Base-by-base conservation (phyloP, 2,113 vertebrate species). In the Phaethon lepturus region DNA sequence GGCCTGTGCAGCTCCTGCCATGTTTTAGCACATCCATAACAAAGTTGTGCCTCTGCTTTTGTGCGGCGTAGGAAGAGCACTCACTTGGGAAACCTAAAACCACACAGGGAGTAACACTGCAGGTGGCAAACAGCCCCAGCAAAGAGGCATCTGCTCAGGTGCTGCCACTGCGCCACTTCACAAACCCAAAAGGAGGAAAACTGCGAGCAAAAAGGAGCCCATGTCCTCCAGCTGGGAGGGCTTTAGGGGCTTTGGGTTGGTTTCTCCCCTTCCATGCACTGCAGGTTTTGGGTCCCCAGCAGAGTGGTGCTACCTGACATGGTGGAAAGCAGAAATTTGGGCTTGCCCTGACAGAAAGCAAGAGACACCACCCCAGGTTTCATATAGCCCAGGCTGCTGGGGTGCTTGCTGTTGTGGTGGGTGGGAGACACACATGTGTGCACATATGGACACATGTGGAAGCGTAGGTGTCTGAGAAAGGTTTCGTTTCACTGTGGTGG, bases 401-500 rank as follows among this genome's bases (percentile, higher is more conserved):
- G 14, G 5, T 6, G 22, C 52, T 45, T 0, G 0, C 35, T 73
- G 53, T 4, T 23, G 22, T 1, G 0, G 19, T 7, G 1, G 31
- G 28, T 17, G 13, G 55, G 33, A 69, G 28, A 29, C 14, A 17
- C 19, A 28, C 4, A 0, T 6, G n/a, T 52, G 25, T 0, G 1
- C 1, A 1, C 7, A 0, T 26, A 40, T 7, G 0, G 16, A n/a
- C 3, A 14, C 40, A 2, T 6, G 45, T 26, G 35, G 47, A 56
- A 89, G 68, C 4, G 7, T 16, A 60, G 50, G 72, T 1, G 0
- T 49, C 49, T 60, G 52, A 88, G 79, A 60, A 83, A 83, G n/a
- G 99, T 97, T 99, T 99, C 99, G 98, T 99, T 91, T 99, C 99
- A 9, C 98, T 98, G 82, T 98, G 98, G 24, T 3, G 17, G 44